Conservation (phyloP, 2,888 invertebrate species). For the Zonitis immaculata region DNA sequence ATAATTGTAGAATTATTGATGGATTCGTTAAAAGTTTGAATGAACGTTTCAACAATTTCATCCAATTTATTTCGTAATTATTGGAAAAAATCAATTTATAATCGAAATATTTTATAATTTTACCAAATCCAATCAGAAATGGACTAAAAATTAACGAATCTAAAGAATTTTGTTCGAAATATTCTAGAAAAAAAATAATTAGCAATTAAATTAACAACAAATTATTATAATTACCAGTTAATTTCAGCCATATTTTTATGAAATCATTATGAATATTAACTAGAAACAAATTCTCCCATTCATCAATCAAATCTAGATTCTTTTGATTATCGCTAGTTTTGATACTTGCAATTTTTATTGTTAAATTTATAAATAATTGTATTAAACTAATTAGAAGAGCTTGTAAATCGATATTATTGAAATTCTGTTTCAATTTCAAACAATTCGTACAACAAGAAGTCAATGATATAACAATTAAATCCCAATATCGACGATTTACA, state of each 20-base stretch:
- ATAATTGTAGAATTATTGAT: conserved; percentile 47
- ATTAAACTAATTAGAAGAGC: conserved; percentile 53
- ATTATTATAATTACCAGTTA: conserved; percentile 41
- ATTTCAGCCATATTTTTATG: conserved; percentile 52
- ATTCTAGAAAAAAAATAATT: conserved; percentile 27
- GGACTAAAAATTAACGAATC: conserved; percentile 28
- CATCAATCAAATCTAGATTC: conserved; percentile 52
- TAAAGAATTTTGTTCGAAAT: conserved; percentile 24
- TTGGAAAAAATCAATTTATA: conserved; percentile 33
- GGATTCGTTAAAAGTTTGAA: conserved; percentile 46
- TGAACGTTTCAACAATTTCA: conserved; percentile 43
- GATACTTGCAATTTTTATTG: conserved; percentile 47
- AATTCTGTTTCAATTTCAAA: conserved; percentile 46
- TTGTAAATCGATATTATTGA: conserved; percentile 45
- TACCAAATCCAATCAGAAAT: conserved; percentile 39
- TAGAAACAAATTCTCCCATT: conserved; percentile 76
- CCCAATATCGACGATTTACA: conserved; percentile 59
- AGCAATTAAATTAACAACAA: conserved; percentile 1
- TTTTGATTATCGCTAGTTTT: conserved; percentile 16
- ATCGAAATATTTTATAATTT: conserved; percentile 31
- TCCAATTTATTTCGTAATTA: conserved; percentile 41
- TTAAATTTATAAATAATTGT: conserved; percentile 51
- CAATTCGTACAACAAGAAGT: conserved; percentile 61
- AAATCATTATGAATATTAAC: conserved; percentile 57
- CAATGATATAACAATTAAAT: conserved; percentile 66